A percentile compares a stretch with the other conserved stretches of the same genome.
Evolutionary conservation across 2,797 vertebrate genomes (phyloP).

Genomic region (Anisognathus igniventris): DNA sequence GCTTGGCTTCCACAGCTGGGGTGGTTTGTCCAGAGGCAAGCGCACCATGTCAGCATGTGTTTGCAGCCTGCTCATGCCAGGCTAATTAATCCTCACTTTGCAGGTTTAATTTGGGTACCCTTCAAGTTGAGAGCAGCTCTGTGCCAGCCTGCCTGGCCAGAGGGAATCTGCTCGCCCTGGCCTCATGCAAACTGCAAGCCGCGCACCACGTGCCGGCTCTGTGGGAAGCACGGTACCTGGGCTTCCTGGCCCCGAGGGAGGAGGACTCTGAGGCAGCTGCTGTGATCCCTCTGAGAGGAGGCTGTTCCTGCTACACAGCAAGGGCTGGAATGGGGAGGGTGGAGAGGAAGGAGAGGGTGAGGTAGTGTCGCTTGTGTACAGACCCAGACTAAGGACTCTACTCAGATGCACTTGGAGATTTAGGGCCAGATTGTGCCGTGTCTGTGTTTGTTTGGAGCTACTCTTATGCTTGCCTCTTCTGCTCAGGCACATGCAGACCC

Average conservation of each 20-base stretch:
- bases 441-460: not conserved
- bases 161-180: not conserved
- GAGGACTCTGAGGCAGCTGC: not conserved
- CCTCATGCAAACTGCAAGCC: not conserved
- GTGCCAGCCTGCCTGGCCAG: conserved; percentile 4
- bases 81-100: conserved; percentile 51
- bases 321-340: not conserved
- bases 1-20: not conserved
- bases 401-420: not conserved
- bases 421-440: not conserved
- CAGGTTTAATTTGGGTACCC: conserved; percentile 43
- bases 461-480: not conserved
- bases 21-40: conserved; percentile 51
- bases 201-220: fast-evolving
- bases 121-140: conserved; percentile 26
- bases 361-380: not conserved
- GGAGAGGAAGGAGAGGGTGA: not conserved
- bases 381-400: not conserved
- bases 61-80: not conserved
- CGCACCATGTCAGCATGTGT: not conserved
- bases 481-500: not conserved
- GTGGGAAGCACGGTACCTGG: not conserved
- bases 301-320: not conserved
- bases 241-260: not conserved
- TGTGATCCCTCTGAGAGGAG: not conserved